Base-by-base conservation (phyloP, 2,888 invertebrate species). In the Anticlea derivata region DNA sequence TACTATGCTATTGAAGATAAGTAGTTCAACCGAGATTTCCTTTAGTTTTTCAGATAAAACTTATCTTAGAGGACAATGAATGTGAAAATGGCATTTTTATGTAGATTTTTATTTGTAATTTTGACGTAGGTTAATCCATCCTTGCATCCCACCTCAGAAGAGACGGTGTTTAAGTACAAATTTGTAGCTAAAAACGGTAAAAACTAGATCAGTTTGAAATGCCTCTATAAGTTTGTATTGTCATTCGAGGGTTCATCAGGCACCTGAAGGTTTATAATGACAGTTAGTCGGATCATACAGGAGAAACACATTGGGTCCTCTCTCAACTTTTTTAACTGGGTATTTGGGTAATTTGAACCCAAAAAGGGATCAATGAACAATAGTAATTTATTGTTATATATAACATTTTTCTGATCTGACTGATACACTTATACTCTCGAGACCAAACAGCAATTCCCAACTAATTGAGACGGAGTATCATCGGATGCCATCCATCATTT, bases 381-480 rank as follows among this genome's bases (percentile, higher is more conserved):
- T n/a, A n/a, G n/a, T n/a, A n/a, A n/a, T n/a, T n/a, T n/a, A n/a
- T n/a, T n/a, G n/a, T n/a, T n/a, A n/a, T n/a, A n/a, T n/a, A n/a
- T n/a, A n/a, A n/a, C n/a, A n/a, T n/a, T n/a, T n/a, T n/a, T n/a
- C n/a, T n/a, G n/a, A n/a, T n/a, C n/a, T n/a, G n/a, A n/a, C 20
- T 33, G 10, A 8, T n/a, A 7, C 23, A 40, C 11, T 22, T 22
- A 31, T 23, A 26, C 35, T 49, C 49, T 27, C 4, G 49, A 49
- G 49, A 49, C 41, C 37, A 50, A 38, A 43, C 49, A 10, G 37
- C 43, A 49, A 49, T 49, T 26, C 35, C 24, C n/a, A 31, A 38
- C 38, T 59, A 54, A 59, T 59, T 54, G 53, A 59, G 44, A 56
- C 40, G 56, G 56, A 54, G 51, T 56, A 56, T 54, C 59, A 51